Conservation (phyloP, 2,888 invertebrate species). For the Hanleya hanleyi region DNA sequence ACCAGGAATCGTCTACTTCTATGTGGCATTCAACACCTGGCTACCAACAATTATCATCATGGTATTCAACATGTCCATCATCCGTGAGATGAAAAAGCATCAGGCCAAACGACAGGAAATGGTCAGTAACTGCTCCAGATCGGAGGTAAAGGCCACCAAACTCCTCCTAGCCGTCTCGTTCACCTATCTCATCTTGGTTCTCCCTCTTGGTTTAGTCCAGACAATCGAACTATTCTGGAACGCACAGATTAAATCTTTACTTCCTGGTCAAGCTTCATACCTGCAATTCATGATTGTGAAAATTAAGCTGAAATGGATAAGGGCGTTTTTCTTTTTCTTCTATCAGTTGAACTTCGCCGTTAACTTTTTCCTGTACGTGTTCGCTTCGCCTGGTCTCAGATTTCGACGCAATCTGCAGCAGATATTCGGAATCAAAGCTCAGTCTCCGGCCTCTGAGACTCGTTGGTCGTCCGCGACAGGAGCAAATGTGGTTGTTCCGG, state of each 20-base stretch:
- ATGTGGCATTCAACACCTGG: slow-evolving; percentile 58
- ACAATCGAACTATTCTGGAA: slow-evolving; percentile 53
- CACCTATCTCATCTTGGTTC: slow-evolving; percentile 47
- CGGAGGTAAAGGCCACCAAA: slow-evolving; percentile 47
- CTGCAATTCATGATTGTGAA: slow-evolving; percentile 42
- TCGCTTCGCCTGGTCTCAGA: slow-evolving; percentile 46
- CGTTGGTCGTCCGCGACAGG: too few species aligned
- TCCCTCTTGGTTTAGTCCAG: slow-evolving; percentile 54
- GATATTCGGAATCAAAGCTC: slow-evolving; percentile 41
- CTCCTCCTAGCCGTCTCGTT: slow-evolving; percentile 47
- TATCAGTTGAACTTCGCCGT: slow-evolving; percentile 56
- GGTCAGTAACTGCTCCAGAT: slow-evolving; percentile 19
- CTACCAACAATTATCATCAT: slow-evolving; percentile 49
- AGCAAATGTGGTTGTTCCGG: too few species aligned
- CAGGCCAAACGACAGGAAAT: slow-evolving; percentile 27
- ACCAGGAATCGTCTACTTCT: slow-evolving; percentile 51
- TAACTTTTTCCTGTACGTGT: slow-evolving; percentile 55
- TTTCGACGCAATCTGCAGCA: slow-evolving; percentile 43
- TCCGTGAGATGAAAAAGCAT: slow-evolving; percentile 38
- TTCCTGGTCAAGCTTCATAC: slow-evolving; percentile 35
- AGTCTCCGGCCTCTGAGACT: neutral
- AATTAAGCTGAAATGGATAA: slow-evolving; percentile 50
- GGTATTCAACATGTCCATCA: slow-evolving; percentile 40
- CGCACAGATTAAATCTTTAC: slow-evolving; percentile 22
- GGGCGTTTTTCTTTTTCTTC: slow-evolving; percentile 58